Percentiles rank a stretch among this genome's conserved stretches.
phyloP scores from a whole-genome alignment of 1,140 invertebrate species.

The Maniola jurtina region DNA sequence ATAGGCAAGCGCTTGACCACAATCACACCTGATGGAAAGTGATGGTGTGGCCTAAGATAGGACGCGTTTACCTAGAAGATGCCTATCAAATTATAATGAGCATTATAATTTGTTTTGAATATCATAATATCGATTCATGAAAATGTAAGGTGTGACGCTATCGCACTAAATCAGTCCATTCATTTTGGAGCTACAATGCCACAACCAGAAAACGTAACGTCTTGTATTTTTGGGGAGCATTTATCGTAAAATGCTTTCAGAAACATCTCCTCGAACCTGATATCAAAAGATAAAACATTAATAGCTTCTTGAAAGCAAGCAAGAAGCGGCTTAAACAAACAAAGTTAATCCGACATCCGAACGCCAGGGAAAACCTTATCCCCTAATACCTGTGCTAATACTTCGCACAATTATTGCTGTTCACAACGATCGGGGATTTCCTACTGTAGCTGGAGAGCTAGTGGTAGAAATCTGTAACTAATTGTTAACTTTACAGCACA shows the following conservation, averaged over 20 bases:
- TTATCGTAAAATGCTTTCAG: not conserved
- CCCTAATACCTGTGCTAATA: slow-evolving; percentile 23
- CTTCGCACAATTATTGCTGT: slow-evolving; percentile 28
- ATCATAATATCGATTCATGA: not conserved
- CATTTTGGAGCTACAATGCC: too few species aligned
- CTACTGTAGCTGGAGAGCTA: not conserved
- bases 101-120: not conserved
- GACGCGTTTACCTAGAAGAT: too few species aligned
- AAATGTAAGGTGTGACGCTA: too few species aligned
- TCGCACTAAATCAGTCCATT: too few species aligned
- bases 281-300: slow-evolving; percentile 9
- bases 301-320: slow-evolving; percentile 25
- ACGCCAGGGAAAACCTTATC: slow-evolving; percentile 31
- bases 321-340: slow-evolving; percentile 37
- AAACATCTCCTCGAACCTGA: not conserved
- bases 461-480: too few species aligned
- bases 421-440: slow-evolving; percentile 22
- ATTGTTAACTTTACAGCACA: too few species aligned
- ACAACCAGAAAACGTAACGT: too few species aligned
- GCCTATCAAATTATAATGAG: not conserved
- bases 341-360: slow-evolving; percentile 36
- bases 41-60: too few species aligned
- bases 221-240: too few species aligned
- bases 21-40: too few species aligned
- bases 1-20: too few species aligned